Evolutionary conservation across 2,888 invertebrate species (phyloP).

Genomic region (Marasmarcha lunaedactyla): DNA sequence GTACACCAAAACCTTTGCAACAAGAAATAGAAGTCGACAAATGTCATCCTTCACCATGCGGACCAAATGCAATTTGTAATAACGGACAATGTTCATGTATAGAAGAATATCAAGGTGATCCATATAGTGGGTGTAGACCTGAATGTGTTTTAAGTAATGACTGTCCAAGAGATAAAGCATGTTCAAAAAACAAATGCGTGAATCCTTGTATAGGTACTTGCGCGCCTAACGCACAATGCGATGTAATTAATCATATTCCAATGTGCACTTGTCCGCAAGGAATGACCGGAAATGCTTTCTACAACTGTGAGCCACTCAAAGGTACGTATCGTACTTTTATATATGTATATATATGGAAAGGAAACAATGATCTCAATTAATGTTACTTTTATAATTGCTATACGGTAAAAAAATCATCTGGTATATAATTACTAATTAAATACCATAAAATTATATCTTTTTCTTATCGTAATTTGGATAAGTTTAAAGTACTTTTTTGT

Average conservation of each 20-base stretch:
- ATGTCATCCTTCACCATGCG: slow-evolving; percentile 77
- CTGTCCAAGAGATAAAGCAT: slow-evolving; percentile 74
- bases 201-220: slow-evolving; percentile 81
- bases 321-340: slow-evolving; percentile 21
- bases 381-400: background rate
- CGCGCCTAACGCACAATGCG: slow-evolving; percentile 76
- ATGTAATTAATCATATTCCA: slow-evolving; percentile 78
- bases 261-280: slow-evolving; percentile 78
- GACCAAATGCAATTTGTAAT: slow-evolving; percentile 70
- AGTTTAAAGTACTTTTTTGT: slow-evolving; percentile 11
- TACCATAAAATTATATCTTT: background rate
- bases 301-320: slow-evolving; percentile 69
- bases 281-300: slow-evolving; percentile 77
- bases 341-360: too few relatives aligned
- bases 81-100: slow-evolving; percentile 72
- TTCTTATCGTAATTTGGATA: background rate
- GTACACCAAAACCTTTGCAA: slow-evolving; percentile 44
- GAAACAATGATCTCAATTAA: too few relatives aligned
- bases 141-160: slow-evolving; percentile 78
- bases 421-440: background rate
- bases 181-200: slow-evolving; percentile 75
- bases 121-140: slow-evolving; percentile 76
- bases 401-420: too few relatives aligned
- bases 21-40: slow-evolving; percentile 25
- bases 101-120: slow-evolving; percentile 75